Evolutionary conservation across 2,888 invertebrate genomes (phyloP).

Genomic region (Orthonychiurus folsomi): DNA sequence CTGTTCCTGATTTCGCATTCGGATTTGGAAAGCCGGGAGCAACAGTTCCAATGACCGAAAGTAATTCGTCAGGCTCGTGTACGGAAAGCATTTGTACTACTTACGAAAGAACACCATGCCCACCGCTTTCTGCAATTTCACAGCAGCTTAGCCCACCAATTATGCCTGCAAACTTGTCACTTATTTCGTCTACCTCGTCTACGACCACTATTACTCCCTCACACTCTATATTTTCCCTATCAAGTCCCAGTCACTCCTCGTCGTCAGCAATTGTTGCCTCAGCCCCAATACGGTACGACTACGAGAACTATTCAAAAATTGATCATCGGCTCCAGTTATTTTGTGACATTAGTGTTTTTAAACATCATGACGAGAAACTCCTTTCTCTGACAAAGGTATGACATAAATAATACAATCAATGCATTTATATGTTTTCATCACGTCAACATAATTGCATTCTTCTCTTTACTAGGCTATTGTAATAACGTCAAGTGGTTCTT

Average conservation of each 20-base stretch:
- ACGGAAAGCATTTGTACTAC: slow-evolving; percentile 37
- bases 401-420: slow-evolving; percentile 15
- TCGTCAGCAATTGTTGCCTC: slow-evolving; percentile 20
- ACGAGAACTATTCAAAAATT: slow-evolving; percentile 30
- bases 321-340: slow-evolving; percentile 38
- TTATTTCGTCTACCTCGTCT: neutral
- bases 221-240: too few relatives aligned
- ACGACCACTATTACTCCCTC: neutral
- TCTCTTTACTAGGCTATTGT: too few relatives aligned
- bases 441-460: too few relatives aligned
- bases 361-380: slow-evolving; percentile 30
- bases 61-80: slow-evolving; percentile 36
- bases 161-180: slow-evolving; percentile 2
- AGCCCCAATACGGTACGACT: slow-evolving; percentile 33
- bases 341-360: slow-evolving; percentile 36
- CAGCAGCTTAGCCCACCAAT: slow-evolving; percentile 23
- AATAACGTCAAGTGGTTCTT: slow-evolving; percentile 24
- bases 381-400: slow-evolving; percentile 35
- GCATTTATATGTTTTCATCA: too few relatives aligned
- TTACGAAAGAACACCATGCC: slow-evolving; percentile 28
- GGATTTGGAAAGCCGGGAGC: slow-evolving; percentile 7
- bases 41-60: slow-evolving; percentile 30
- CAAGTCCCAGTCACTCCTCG: slow-evolving; percentile 4
- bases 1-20: slow-evolving; percentile 2
- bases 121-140: slow-evolving; percentile 22